Base-by-base conservation (phyloP, 2,113 vertebrate species). In the Bombycilla garrulus region DNA sequence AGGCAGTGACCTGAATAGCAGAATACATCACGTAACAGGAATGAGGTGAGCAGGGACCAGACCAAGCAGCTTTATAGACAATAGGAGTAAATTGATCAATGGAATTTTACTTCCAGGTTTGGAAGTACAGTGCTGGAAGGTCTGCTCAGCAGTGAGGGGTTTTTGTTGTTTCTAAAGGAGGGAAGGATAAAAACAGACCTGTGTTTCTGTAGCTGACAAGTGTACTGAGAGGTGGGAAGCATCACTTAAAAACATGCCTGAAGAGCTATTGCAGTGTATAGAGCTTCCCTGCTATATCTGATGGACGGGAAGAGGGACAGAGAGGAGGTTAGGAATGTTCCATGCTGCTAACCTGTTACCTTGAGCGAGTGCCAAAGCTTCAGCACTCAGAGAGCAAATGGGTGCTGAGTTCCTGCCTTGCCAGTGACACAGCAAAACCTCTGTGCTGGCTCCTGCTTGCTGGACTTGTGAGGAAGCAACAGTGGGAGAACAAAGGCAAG, bases 11-110 rank as follows among this genome's bases (percentile, higher is more conserved):
- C 42, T 42, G 50, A 29, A 65, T 62, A 56, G 31, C 48, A 53
- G 53, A 64, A 25, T 3, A 1, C 0, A 0, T 50, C 73, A 35
- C 1, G 9, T 29, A 79, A 15, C 2, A 0, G 19, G 47, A 67
- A 20, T 21, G 61, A 38, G 12, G 50, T 5, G 10, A 51, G 24
- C 48, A 36, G 40, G 35, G 62, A 29, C 36, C 42, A 29, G 45
- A 36, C 20, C 18, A 26, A 54, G 58, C 22, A 40, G 36, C 25
- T 28, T 53, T 53, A 10, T 17, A n/a, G 54, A 21, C 12, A 20
- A 44, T 44, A 69, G 40, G 50, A 86, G 26, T 65, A 38, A 64
- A 51, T 11, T 1, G 36, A 50, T 64, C 2, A 8, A 22, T 90
- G 71, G 40, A 45, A 14, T 77, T 88, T 53, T 56, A 53, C 12